Evolutionary conservation across 2,888 invertebrate species (phyloP), one percentile per base, ranked within the genome.

Genomic region (Polyommatus icarus): DNA sequence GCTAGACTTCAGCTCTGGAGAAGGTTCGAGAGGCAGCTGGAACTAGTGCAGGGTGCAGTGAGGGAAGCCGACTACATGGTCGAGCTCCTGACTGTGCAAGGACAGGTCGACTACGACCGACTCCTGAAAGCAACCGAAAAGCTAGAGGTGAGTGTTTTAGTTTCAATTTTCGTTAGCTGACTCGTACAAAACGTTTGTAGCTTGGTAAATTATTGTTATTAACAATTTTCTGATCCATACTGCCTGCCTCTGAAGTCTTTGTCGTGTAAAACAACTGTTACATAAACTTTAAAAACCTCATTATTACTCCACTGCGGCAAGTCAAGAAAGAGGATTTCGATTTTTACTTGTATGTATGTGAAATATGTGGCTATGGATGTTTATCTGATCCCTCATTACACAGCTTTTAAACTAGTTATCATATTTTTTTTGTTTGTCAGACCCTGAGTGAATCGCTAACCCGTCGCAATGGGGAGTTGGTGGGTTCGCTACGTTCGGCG

Each of bases 1-100:
- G 95, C 95, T 77, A 95, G 96, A 8, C 89, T 97, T 61, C 95
- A 95, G 3, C 90, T 98, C 36, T 98, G 98, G 98, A 94, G 96
- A 78, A 92, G 97, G 36, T 97, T 97, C 87, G 97, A 97, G 85
- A 92, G 95, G 3, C 97, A 97, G 83, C 88, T 98, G 82, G 97
- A 98, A 83, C 85, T 96, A 87, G 97, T 98, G 15, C 97, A 97
- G 80, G 96, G 97, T 76, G 97, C 97, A 0, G 97, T 97, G 0
- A 95, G 97, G 78, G 97, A 98, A 84, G 97, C 97, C 0, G 97
- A 98, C 87, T 98, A 97, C 84, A 97, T 98, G 97, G 97, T 97
- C 93, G 97, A 98, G 82, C 91, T 98, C 79, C 93, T 98, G 18
- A 97, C 97, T 0, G 96, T 98, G 0, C 97, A 98, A 86, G 97